Base-by-base conservation (phyloP, 2,113 vertebrate species). In the Gambusia holbrooki region DNA sequence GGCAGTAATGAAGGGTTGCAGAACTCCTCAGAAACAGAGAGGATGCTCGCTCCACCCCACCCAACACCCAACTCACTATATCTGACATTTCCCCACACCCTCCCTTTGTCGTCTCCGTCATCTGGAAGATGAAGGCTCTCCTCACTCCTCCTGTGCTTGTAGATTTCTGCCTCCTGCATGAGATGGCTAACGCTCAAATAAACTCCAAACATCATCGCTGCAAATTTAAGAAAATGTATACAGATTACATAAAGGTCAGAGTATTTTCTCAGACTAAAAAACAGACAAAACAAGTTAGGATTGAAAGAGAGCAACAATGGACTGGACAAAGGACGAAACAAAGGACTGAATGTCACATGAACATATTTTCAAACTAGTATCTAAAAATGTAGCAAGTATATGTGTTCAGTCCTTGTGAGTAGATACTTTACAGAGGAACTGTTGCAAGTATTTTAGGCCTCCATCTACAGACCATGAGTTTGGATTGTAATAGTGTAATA, bases 91-190 rank as follows among this genome's bases (percentile, higher is more conserved):
- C 81, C 74, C 80, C 37, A 84, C 69, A 19, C 84, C 69, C 75
- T 68, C 82, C 54, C 78, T 81, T 87, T 40, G 81, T 87, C 92
- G 90, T 90, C 83, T 80, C 74, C 69, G 60, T 80, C 79, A 67
- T 82, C 75, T 37, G 25, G 66, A 69, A 62, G 88, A 88, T 22
- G 71, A 66, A 70, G 37, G 76, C 67, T 79, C 40, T 51, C 28
- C 48, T 62, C 64, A 54, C 75, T 66, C 29, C n/a, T 58, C 2
- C 48, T 74, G 29, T 45, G 30, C 60, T 5, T 69, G 19, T 51
- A 37, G 15, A 66, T 33, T 30, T 70, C 63, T 29, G 42, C 15
- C 68, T 67, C 7, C 62, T 32, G 48, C 9, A 40, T 40, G 37
- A 29, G 1, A 9, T 58, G 8, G 29, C 66, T 73, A 19, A 48